Evolutionary conservation across 2,888 invertebrate species (phyloP), one percentile per base, ranked within the genome.

Genomic region (Exocentrus adspersus): DNA sequence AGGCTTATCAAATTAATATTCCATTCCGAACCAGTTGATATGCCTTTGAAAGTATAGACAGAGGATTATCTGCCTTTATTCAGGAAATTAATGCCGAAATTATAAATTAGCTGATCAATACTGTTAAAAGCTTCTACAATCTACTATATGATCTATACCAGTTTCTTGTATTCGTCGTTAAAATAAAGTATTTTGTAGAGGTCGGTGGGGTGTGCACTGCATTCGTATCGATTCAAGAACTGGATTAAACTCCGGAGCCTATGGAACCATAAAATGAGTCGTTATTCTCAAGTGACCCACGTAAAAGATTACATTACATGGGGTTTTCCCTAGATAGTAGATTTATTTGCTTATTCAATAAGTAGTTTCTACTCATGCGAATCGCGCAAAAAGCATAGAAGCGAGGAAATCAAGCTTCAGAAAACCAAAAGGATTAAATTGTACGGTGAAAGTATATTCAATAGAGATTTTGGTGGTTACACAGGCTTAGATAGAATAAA

Each of bases 201-300:
- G n/a, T n/a, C n/a, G n/a, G n/a, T n/a, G n/a, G n/a, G n/a, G n/a
- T n/a, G n/a, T n/a, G n/a, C n/a, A n/a, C n/a, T n/a, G n/a, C n/a
- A n/a, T n/a, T n/a, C n/a, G n/a, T 45, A 9, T 20, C 4, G 17
- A n/a, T n/a, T 46, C 7, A 46, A 46, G 24, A 24, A 21, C 14
- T 46, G 24, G 24, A 46, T 48, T 28, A 48, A 14, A 14, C 14
- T 9, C 16, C 10, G 10, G 16, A 28, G 28, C 48, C 24, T 24
- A 48, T 17, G 28, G 28, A 28, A 28, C 12, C 48, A 48, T 48
- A 48, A 48, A 48, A n/a, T 48, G 24, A 48, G 48, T 48, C 48
- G 28, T 16, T 28, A 48, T 28, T 48, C 48, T 10, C 24, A 12
- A 10, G 28, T 16, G 48, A 10, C 16, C 4, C 28, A 28, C 6